Conservation (phyloP, 2,113 vertebrate species). For the Sciurus niger region DNA sequence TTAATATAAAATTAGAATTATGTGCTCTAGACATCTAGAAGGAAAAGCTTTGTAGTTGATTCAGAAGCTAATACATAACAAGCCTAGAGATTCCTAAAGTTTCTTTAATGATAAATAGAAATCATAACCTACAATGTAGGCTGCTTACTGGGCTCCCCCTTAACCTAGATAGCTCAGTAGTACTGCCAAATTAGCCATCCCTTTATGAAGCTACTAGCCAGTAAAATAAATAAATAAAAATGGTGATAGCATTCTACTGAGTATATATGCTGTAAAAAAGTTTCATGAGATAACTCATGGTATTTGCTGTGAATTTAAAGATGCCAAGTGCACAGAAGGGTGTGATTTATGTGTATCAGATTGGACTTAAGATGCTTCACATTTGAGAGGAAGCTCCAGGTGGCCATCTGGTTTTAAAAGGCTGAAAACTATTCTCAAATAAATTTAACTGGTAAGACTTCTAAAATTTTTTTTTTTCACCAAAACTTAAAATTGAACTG, state of each 20-base stretch:
- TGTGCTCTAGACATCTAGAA: neutral
- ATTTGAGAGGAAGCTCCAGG: neutral
- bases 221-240: neutral
- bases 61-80: neutral
- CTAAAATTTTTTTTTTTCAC: neutral
- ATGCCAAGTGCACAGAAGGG: neutral
- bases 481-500: neutral
- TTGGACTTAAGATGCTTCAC: neutral
- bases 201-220: neutral
- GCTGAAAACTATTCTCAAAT: neutral
- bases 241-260: neutral
- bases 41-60: neutral
- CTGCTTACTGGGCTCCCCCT: neutral
- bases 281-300: neutral
- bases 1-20: conserved; percentile 26
- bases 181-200: conserved; percentile 33
- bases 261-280: neutral
- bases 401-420: neutral
- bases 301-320: conserved; percentile 48
- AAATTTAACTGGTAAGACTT: neutral
- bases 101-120: neutral
- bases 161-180: neutral
- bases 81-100: neutral
- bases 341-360: neutral
- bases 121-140: neutral